Evolutionary conservation across 2,888 invertebrate genomes (phyloP), one percentile per base, ranked within the genome.

Genomic region (Sericinus montela): DNA sequence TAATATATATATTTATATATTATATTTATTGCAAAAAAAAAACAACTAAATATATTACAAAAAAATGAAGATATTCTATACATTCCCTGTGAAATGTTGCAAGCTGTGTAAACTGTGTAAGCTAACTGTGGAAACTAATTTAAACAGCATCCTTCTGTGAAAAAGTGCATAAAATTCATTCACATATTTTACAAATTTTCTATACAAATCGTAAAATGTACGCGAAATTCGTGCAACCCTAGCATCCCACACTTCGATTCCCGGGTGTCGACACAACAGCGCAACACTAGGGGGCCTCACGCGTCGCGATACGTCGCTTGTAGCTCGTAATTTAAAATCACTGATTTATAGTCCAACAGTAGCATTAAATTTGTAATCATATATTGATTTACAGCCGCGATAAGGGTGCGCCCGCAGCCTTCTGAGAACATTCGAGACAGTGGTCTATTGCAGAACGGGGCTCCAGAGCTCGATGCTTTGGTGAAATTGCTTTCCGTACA

Each of bases 331-430:
- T 85, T 87, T 85, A 84, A 85, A 86, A 85, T 82, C 70, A 63
- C 79, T 84, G 87, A 88, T 88, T 88, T 88, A 88, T 84, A 79
- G 79, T 72, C 72, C 82, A 86, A 87, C 87, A 80, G 87, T 88
- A 87, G 87, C 87, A 87, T 87, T 87, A 88, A 87, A 88, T 87
- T 87, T 88, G 87, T 88, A 87, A 87, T 88, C 86, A 86, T 85
- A 86, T 87, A 87, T 87, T 87, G 87, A 88, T 88, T 88, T 88
- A 88, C 84, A 80, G 75, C 75, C 53, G 59, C 82, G 87, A 87
- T 87, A 87, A 84, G 82, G 65, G 79, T 67, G 75, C 76, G 70
- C 79, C 76, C 67, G 80, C 75, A 72, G 80, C 71, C 76, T 86
- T 85, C 86, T 69, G 61, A 67, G 87, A 86, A 87, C 67, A 59